phyloP scores from a whole-genome alignment of 2,888 invertebrate species.

The Tiliacea aurago region DNA sequence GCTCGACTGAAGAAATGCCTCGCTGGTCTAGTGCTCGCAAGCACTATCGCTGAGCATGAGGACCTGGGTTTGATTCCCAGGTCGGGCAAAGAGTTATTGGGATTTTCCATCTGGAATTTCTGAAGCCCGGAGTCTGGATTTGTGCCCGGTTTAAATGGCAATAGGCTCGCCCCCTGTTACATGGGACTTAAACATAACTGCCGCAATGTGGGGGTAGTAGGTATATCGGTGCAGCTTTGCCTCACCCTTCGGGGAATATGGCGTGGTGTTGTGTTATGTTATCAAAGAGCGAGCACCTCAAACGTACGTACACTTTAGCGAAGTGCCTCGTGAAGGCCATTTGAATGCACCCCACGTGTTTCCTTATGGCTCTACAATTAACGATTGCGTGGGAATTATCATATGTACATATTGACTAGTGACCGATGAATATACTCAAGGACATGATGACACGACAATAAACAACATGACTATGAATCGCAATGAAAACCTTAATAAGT shows the following conservation, averaged over 20 bases:
- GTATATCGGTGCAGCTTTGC: background rate
- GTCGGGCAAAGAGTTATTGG: background rate
- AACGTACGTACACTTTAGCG: background rate
- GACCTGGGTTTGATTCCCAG: background rate
- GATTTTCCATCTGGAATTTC: background rate
- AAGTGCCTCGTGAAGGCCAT: no score
- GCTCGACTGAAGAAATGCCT: background rate
- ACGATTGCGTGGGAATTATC: background rate
- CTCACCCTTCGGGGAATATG: background rate
- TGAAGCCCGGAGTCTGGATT: background rate
- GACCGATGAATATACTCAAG: background rate
- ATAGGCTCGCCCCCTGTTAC: background rate
- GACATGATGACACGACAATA: background rate
- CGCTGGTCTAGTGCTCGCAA: background rate
- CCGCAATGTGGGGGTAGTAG: background rate
- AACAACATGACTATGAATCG: background rate
- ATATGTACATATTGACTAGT: background rate
- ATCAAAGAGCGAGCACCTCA: background rate
- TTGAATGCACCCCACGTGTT: conserved; percentile 11
- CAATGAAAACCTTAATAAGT: background rate
- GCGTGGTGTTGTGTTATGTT: background rate
- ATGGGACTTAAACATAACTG: background rate
- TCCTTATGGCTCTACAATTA: conserved; percentile 9
- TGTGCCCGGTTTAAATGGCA: background rate
- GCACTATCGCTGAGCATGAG: background rate